Evolutionary conservation across 2,113 vertebrate species (phyloP).

Genomic region (Siniperca knerii): DNA sequence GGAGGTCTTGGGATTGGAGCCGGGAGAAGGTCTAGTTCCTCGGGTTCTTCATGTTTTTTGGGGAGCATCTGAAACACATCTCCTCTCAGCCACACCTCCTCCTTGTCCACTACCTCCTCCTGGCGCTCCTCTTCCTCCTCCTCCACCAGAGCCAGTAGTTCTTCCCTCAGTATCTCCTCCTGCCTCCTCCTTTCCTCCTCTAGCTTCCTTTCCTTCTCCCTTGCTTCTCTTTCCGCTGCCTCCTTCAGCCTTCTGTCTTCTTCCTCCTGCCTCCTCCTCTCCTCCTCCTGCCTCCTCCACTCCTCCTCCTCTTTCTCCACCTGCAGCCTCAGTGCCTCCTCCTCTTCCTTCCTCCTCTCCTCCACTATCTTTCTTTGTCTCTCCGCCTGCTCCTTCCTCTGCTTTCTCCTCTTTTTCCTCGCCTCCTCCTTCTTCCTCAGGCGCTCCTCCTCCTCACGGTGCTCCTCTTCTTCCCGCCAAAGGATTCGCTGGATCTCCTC

Average conservation of each 20-base stretch:
- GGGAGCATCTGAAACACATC: constrained; percentile 84
- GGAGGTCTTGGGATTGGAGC: constrained; percentile 61
- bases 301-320: constrained; percentile 59
- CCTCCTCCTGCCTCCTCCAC: constrained; percentile 46
- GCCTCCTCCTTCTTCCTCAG: constrained; percentile 73
- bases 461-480: constrained; percentile 73
- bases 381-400: constrained; percentile 77
- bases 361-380: constrained; percentile 68
- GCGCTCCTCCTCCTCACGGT: constrained; percentile 69
- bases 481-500: constrained; percentile 73
- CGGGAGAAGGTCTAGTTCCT: constrained; percentile 53
- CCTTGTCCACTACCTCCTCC: constrained; percentile 64
- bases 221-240: constrained; percentile 49
- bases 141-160: constrained; percentile 48
- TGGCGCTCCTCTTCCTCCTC: constrained; percentile 58
- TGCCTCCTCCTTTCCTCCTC: constrained; percentile 63
- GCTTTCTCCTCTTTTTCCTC: constrained; percentile 73
- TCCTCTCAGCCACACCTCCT: constrained; percentile 82
- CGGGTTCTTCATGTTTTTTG: constrained; percentile 54
- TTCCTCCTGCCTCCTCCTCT: constrained; percentile 38
- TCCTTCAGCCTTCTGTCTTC: constrained; percentile 50
- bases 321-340: constrained; percentile 70
- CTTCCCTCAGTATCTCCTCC: constrained; percentile 58
- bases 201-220: constrained; percentile 61
- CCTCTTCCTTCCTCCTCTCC: constrained; percentile 62